Conservation (phyloP, 2,113 vertebrate genomes). For the Tychaedon coryphoeus region DNA sequence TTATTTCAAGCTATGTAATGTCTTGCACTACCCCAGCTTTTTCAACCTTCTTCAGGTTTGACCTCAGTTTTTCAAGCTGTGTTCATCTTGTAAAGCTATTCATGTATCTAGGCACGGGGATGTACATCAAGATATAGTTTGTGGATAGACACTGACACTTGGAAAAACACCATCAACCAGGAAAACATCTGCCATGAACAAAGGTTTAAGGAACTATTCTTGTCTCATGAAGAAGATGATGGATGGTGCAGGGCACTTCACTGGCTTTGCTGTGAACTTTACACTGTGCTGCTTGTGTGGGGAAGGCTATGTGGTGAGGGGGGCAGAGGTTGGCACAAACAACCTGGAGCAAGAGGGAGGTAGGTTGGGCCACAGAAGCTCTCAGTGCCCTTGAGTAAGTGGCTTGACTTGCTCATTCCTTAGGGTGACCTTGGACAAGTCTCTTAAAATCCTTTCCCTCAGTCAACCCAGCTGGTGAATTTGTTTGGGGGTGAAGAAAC, state of each 20-base stretch:
- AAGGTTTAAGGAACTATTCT: conserved; percentile 60
- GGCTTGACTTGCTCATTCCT: conserved; percentile 63
- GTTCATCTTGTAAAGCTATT: neutral
- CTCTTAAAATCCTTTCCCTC: conserved; percentile 67
- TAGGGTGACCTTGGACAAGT: conserved; percentile 72
- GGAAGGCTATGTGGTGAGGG: conserved; percentile 41
- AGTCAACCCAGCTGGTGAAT: conserved; percentile 57
- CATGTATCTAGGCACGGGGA: neutral
- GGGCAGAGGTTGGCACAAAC: conserved; percentile 65
- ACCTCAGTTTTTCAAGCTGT: neutral
- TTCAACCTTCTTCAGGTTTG: neutral
- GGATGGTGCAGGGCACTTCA: conserved; percentile 28
- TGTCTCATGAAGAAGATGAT: conserved; percentile 38
- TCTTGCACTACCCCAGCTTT: neutral
- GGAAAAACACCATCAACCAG: neutral
- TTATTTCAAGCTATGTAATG: neutral
- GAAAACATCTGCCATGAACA: conserved; percentile 50
- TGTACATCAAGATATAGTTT: neutral
- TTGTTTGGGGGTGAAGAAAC: conserved; percentile 43
- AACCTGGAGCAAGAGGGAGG: conserved; percentile 50
- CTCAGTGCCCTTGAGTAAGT: conserved; percentile 65
- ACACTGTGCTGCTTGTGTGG: conserved; percentile 52
- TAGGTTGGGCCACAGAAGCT: neutral
- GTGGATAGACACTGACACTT: conserved; percentile 29
- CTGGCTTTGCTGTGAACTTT: conserved; percentile 58